Conservation (phyloP, 1,140 invertebrate species). For the Triops cancriformis region DNA sequence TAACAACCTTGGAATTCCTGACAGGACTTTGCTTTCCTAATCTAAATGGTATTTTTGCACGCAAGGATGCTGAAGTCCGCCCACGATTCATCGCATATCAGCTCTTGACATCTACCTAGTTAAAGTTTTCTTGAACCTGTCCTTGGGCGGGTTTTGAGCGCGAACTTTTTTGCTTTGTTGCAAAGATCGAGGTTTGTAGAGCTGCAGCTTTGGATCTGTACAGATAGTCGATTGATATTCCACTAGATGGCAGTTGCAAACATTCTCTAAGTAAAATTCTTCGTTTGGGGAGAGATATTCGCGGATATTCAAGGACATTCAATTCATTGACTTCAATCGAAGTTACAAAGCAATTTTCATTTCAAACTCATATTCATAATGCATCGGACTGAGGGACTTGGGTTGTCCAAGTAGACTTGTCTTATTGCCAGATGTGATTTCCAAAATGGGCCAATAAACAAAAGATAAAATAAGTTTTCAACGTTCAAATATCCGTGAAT, state of each 20-base stretch:
- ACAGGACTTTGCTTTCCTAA: not conserved
- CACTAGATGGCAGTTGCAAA: not conserved
- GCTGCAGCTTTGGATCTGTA: not conserved
- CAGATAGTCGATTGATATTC: not conserved
- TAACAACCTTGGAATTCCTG: not conserved
- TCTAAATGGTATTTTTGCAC: constrained; percentile 7
- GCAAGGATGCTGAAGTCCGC: not conserved
- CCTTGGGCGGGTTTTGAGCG: no score
- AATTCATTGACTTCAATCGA: no score
- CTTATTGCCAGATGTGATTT: no score
- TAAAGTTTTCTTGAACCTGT: no score
- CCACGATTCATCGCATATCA: constrained; percentile 3
- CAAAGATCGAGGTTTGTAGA: not conserved
- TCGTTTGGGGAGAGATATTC: not conserved
- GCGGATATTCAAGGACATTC: not conserved
- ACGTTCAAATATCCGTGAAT: no score
- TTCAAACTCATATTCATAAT: no score
- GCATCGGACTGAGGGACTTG: no score
- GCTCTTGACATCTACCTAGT: not conserved
- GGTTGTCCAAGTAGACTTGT: no score
- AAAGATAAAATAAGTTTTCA: no score
- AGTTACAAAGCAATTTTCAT: no score
- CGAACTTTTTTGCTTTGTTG: not conserved
- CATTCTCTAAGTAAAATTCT: not conserved
- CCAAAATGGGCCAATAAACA: no score